Percentiles rank a stretch among this genome's conserved stretches.
Evolutionary conservation across 2,888 invertebrate genomes (phyloP).

Genomic region (Taenaris catops): DNA sequence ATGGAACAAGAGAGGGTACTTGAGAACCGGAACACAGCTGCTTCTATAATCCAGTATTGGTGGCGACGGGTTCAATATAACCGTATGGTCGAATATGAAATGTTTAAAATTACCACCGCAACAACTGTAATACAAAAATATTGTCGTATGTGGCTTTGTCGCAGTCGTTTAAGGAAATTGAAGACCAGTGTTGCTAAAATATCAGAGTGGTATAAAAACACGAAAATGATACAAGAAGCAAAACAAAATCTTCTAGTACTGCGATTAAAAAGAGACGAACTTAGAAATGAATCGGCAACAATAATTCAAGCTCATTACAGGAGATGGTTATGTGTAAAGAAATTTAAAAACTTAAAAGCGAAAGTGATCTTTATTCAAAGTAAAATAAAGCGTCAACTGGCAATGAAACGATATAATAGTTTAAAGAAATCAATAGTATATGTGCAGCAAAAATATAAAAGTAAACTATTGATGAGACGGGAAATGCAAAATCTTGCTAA

Average conservation of each 20-base stretch:
- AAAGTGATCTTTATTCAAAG: slow-evolving; percentile 47
- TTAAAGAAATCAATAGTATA: slow-evolving; percentile 38
- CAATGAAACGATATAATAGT: slow-evolving; percentile 37
- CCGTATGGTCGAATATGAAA: slow-evolving; percentile 51
- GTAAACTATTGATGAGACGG: slow-evolving; percentile 49
- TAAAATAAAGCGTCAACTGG: slow-evolving; percentile 41
- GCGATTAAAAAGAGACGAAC: slow-evolving; percentile 36
- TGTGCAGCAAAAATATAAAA: slow-evolving; percentile 59
- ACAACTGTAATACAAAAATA: slow-evolving; percentile 58
- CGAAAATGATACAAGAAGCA: slow-evolving; percentile 42
- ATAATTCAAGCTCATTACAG: slow-evolving; percentile 47
- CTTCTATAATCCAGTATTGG: slow-evolving; percentile 79
- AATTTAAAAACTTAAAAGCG: slow-evolving; percentile 33
- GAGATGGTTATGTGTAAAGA: slow-evolving; percentile 49
- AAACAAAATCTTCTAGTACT: slow-evolving; percentile 37
- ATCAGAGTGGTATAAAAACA: slow-evolving; percentile 70
- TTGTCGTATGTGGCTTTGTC: slow-evolving; percentile 56
- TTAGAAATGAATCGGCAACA: slow-evolving; percentile 40
- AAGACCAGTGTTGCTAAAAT: slow-evolving; percentile 66
- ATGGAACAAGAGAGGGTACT: slow-evolving; percentile 50
- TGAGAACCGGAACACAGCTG: slow-evolving; percentile 57
- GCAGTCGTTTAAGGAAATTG: slow-evolving; percentile 37
- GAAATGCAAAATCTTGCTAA: slow-evolving; percentile 38
- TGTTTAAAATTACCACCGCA: slow-evolving; percentile 47
- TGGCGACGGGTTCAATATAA: slow-evolving; percentile 70